Evolutionary conservation across 1,140 invertebrate genomes (phyloP).

Genomic region (Macrostomum lignano): DNA sequence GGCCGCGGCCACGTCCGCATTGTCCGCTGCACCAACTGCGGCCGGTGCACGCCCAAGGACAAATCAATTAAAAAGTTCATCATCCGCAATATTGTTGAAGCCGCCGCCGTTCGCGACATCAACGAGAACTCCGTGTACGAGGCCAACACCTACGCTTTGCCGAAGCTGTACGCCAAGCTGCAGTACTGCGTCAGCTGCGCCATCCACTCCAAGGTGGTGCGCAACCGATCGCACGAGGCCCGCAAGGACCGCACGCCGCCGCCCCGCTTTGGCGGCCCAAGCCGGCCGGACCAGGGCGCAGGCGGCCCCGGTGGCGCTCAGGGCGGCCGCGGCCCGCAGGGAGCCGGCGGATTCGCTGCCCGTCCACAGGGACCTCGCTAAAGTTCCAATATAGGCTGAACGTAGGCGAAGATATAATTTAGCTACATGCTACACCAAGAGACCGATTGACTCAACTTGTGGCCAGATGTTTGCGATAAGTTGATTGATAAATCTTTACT

Average conservation of each 20-base stretch:
- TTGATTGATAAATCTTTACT: no score
- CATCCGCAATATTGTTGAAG: slow-evolving; percentile 95
- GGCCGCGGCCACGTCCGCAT: slow-evolving; percentile 89
- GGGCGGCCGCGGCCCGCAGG: no score
- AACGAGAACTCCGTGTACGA: slow-evolving; percentile 71
- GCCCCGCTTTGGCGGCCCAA: no score
- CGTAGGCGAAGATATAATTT: no score
- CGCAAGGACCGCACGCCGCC: slow-evolving; percentile 80
- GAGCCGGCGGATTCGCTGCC: no score
- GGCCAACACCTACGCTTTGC: slow-evolving; percentile 44
- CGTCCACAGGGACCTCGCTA: no score
- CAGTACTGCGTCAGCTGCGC: slow-evolving; percentile 98
- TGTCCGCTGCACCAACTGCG: slow-evolving; percentile 93
- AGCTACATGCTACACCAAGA: no score
- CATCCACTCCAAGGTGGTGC: slow-evolving; percentile 96
- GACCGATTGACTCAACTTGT: no score
- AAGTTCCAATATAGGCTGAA: no score
- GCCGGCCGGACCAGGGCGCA: no score
- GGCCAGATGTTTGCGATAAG: no score
- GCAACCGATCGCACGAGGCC: slow-evolving; percentile 81
- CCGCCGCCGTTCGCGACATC: slow-evolving; percentile 89
- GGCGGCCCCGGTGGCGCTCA: no score
- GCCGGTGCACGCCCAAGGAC: slow-evolving; percentile 88
- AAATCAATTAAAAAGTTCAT: slow-evolving; percentile 99
- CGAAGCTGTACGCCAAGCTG: slow-evolving; percentile 90